Conservation (phyloP, 2,888 invertebrate species). For the Phengaris alcon region DNA sequence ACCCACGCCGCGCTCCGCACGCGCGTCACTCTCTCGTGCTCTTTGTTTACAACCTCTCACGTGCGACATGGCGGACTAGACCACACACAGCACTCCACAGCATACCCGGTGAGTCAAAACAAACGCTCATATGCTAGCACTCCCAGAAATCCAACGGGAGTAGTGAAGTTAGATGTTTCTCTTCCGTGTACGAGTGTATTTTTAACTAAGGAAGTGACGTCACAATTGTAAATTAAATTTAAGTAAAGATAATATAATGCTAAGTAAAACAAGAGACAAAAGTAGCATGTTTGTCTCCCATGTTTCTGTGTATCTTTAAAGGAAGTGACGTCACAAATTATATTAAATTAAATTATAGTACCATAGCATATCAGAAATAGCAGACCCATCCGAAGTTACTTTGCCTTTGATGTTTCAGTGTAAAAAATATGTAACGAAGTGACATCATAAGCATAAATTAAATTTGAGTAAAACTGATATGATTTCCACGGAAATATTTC, state of each 20-base stretch:
- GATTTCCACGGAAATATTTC: constrained; percentile 31
- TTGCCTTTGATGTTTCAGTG: neutral
- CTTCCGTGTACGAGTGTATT: no score
- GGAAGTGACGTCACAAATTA: constrained; percentile 20
- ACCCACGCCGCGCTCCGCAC: constrained; percentile 55
- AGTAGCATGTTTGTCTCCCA: no score
- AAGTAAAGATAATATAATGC: constrained; percentile 29
- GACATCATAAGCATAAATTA: constrained; percentile 9
- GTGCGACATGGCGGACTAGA: constrained; percentile 38
- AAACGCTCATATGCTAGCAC: no score
- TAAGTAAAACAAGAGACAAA: no score
- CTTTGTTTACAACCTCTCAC: constrained; percentile 55
- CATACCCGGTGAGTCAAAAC: neutral
- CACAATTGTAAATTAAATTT: constrained; percentile 9
- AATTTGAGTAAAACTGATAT: constrained; percentile 26
- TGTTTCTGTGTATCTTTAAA: neutral
- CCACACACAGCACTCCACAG: neutral
- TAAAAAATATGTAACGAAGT: neutral
- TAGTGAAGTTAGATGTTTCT: no score
- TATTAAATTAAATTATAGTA: neutral
- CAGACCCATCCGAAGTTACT: neutral
- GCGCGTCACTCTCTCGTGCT: constrained; percentile 50
- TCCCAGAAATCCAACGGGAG: no score
- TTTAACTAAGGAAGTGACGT: no score
- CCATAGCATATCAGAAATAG: neutral